phyloP scores from a whole-genome alignment of 1,140 invertebrate genomes.

The Drosophila simulans region DNA sequence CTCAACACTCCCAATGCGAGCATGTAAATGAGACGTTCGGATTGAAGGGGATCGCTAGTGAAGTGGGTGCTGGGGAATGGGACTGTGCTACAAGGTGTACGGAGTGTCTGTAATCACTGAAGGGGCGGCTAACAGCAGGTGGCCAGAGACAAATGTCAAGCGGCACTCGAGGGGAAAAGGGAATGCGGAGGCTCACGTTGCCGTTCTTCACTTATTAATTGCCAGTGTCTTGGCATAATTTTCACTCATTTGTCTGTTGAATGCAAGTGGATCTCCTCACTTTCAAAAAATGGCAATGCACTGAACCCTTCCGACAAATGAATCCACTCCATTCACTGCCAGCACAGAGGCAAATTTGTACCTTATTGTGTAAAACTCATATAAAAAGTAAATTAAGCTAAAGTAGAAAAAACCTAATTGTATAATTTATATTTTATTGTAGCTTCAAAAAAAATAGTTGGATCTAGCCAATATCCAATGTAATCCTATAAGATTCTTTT shows the following conservation, averaged over 20 bases:
- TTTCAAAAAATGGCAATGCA: conserved; percentile 47
- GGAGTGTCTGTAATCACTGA: conserved; percentile 41
- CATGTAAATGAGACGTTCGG: conserved; percentile 56
- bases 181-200: conserved; percentile 19
- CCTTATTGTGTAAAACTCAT: no score
- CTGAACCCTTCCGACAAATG: conserved; percentile 19
- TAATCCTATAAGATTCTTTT: neutral
- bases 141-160: conserved; percentile 49
- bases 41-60: conserved; percentile 14
- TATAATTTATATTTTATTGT: no score
- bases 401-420: no score
- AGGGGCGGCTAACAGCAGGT: conserved; percentile 51
- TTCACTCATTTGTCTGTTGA: conserved; percentile 79
- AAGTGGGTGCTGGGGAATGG: neutral
- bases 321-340: neutral
- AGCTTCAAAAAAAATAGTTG: neutral
- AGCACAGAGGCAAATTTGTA: neutral
- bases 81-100: conserved; percentile 1
- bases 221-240: conserved; percentile 81
- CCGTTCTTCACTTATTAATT: conserved; percentile 74
- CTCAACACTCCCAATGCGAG: conserved; percentile 27
- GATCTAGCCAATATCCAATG: neutral
- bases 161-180: conserved; percentile 6
- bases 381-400: no score
- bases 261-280: conserved; percentile 75